A percentile compares a stretch with the other conserved stretches of the same genome.
These are phyloP conservation scores for Gymnarchus niloticus DNA, from an alignment of 2,113 vertebrate species.

Conservation along the genomic window DNA sequence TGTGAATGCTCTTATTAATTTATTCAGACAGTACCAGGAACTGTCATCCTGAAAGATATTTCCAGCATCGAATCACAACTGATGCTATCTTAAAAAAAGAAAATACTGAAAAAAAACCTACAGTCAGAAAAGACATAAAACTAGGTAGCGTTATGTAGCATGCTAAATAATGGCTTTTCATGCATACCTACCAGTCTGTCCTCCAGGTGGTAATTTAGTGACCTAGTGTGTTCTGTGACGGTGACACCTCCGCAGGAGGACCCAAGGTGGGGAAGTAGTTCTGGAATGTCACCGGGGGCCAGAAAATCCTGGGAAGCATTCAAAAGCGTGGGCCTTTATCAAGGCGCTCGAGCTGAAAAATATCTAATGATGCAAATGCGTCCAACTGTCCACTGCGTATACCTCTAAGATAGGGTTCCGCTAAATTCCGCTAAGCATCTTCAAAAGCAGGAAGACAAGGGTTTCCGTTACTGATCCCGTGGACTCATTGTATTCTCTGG, in stretches of 20 bases:
- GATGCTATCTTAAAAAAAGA: background rate
- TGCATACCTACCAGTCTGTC: too few relatives aligned
- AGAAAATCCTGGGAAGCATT: background rate
- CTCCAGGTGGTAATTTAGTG: too few relatives aligned
- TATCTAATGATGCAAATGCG: background rate
- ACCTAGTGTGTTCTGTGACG: background rate
- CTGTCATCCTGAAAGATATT: too few relatives aligned
- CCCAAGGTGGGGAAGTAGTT: background rate
- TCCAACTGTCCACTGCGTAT: background rate
- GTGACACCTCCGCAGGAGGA: background rate
- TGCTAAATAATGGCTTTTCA: too few relatives aligned
- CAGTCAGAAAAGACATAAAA: background rate
- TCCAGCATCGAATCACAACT: background rate
- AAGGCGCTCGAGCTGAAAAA: background rate
- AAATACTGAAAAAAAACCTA: background rate
- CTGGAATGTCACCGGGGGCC: too few relatives aligned
- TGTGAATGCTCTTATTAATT: background rate
- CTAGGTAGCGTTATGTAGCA: background rate
- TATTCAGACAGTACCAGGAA: constrained; percentile 1
- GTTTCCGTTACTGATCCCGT: background rate
- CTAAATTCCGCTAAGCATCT: background rate
- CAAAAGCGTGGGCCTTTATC: background rate
- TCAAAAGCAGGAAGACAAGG: background rate
- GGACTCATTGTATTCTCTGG: background rate
- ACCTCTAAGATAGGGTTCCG: background rate